These are phyloP conservation scores for Sus cebifrons DNA, from an alignment of 2,797 vertebrate species.

Conservation along the genomic window DNA sequence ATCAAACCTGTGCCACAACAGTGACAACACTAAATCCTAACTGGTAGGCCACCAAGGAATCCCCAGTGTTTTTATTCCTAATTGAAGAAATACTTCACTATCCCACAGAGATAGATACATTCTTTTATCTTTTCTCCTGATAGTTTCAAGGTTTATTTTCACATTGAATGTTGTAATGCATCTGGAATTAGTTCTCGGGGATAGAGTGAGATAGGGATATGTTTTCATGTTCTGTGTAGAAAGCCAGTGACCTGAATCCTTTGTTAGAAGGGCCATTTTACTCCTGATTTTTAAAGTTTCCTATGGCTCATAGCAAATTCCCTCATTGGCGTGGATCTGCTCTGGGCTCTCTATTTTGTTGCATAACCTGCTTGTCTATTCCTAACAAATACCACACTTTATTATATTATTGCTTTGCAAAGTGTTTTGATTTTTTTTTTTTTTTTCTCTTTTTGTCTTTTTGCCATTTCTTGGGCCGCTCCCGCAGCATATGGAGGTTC, in stretches of 20 bases:
- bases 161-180: not conserved
- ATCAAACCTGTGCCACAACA: too few species aligned
- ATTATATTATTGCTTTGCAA: not conserved
- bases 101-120: not conserved
- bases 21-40: too few species aligned
- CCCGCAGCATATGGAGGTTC: too few species aligned
- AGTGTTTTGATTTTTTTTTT: not conserved
- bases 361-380: not conserved
- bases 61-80: not conserved
- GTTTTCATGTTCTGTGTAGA: not conserved
- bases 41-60: too few species aligned
- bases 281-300: not conserved
- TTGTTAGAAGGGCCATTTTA: not conserved
- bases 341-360: not conserved
- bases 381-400: not conserved
- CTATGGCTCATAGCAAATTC: not conserved
- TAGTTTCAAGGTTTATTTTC: not conserved
- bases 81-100: constrained; percentile 49
- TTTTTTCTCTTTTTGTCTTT: too few species aligned
- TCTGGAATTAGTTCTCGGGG: not conserved
- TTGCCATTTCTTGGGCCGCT: too few species aligned
- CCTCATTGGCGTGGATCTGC: not conserved
- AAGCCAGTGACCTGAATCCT: not conserved
- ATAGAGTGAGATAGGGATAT: not conserved
- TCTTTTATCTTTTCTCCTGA: constrained; percentile 40